A percentile compares a stretch with the other conserved stretches of the same genome.
These are phyloP conservation scores for Crocidura indochinensis DNA, from an alignment of 2,797 vertebrate species.

Conservation along the genomic window DNA sequence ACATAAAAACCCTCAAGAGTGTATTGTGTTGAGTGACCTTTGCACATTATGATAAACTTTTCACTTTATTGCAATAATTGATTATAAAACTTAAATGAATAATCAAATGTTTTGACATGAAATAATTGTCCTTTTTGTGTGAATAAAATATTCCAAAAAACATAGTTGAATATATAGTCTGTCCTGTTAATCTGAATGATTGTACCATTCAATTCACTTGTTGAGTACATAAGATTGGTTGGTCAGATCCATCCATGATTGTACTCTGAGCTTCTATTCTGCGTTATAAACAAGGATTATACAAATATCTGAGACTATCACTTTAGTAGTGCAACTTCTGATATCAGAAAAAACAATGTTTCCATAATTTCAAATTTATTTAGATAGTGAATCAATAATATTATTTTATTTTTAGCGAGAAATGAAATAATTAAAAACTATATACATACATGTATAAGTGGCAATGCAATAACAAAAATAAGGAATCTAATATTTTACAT, in stretches of 20 bases:
- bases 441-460: constrained; percentile 7
- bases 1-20: constrained; percentile 45
- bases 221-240: neutral
- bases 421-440: constrained; percentile 16
- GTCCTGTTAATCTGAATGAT: neutral
- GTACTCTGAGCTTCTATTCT: neutral
- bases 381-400: neutral
- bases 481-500: neutral
- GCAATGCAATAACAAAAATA: neutral
- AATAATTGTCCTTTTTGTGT: constrained; percentile 46
- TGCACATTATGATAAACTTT: neutral
- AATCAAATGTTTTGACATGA: constrained; percentile 41
- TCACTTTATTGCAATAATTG: constrained; percentile 46
- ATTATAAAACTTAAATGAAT: constrained; percentile 52
- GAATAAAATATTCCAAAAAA: constrained; percentile 34
- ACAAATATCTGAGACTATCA: neutral
- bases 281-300: neutral
- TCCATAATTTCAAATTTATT: constrained; percentile 8
- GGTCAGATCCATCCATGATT: neutral
- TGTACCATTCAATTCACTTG: neutral
- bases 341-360: constrained; percentile 14
- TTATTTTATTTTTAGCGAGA: neutral
- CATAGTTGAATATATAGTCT: constrained; percentile 51
- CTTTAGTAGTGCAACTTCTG: neutral
- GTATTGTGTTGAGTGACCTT: constrained; percentile 33